phyloP scores from a whole-genome alignment of 2,888 invertebrate species.

The Meghimatium bilineatum region DNA sequence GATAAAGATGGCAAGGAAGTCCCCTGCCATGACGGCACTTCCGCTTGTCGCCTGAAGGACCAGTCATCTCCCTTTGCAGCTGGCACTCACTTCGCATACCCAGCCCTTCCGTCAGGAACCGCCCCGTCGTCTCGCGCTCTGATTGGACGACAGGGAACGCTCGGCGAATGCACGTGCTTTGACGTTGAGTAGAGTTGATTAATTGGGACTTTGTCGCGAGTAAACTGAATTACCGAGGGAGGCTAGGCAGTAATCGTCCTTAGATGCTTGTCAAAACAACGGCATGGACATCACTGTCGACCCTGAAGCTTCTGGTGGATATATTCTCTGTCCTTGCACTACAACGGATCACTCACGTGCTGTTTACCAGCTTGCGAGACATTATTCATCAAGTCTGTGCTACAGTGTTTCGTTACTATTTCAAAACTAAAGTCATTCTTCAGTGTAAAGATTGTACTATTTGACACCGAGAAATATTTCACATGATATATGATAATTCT shows the following conservation, averaged over 20 bases:
- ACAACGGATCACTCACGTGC: neutral
- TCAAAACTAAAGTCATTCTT: too few relatives aligned
- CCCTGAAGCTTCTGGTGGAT: constrained; percentile 18
- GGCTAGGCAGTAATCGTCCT: constrained; percentile 53
- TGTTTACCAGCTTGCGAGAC: neutral
- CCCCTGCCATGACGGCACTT: constrained; percentile 17
- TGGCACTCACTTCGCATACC: neutral
- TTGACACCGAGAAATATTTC: too few relatives aligned
- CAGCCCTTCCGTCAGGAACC: constrained; percentile 39
- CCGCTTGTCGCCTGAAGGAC: constrained; percentile 14
- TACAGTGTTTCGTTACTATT: too few relatives aligned
- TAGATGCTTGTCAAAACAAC: constrained; percentile 57
- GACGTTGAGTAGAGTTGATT: constrained; percentile 49
- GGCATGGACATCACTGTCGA: constrained; percentile 18
- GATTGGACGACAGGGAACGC: constrained; percentile 24
- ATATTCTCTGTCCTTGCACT: neutral
- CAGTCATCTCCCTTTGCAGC: constrained; percentile 33
- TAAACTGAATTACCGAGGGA: constrained; percentile 51
- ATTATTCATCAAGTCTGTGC: too few relatives aligned
- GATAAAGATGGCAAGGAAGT: constrained; percentile 30
- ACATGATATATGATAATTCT: too few relatives aligned
- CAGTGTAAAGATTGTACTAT: too few relatives aligned
- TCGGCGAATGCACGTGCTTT: constrained; percentile 32
- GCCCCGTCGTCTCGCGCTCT: constrained; percentile 23
- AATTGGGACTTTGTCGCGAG: constrained; percentile 51